Base-by-base conservation (phyloP, 2,797 vertebrate species). In the Thaleichthys pacificus region DNA sequence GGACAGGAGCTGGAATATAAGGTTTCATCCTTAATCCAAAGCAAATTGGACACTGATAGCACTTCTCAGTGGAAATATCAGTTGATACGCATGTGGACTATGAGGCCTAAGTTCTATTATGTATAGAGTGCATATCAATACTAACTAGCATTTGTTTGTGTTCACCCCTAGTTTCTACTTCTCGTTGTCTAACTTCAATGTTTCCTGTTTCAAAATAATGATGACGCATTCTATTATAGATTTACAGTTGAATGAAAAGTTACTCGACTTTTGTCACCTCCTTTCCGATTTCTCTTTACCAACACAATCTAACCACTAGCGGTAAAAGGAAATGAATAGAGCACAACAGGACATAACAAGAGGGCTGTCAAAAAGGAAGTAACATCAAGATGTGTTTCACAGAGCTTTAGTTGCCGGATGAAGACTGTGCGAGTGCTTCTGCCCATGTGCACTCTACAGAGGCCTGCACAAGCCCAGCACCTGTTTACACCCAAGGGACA, bases 401-500 rank as follows among this genome's bases (percentile, higher is more conserved):
- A 69, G 14, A 56, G 69, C 49, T 9, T 2, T 28, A 15, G 49
- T 71, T 78, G 71, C 69, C 75, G 77, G n/a, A 57, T 71, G 62
- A 60, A 60, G 66, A 77, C 67, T 56, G 24, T 22, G 66, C 65
- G 67, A 76, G 73, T 68, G 68, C 66, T 70, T 67, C 70, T 81
- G 75, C 79, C 79, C 71, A 73, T 82, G 79, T 76, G 74, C 38
- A 4, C 17, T 49, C 64, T 51, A 17, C 64, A 49, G 38, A 14
- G 42, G 68, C 78, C 76, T 73, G 70, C 79, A 80, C 76, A 69
- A 76, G 63, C 70, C 68, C 69, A 21, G 68, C 83, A 86, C 86
- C 82, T 89, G 87, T 88, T 85, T 79, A 78, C 77, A 86, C 81
- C 84, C 82, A 26, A 73, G 78, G 86, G 85, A 90, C 80, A 77